phyloP scores from a whole-genome alignment of 2,113 vertebrate genomes.

The Campylorhamphus procurvoides region DNA sequence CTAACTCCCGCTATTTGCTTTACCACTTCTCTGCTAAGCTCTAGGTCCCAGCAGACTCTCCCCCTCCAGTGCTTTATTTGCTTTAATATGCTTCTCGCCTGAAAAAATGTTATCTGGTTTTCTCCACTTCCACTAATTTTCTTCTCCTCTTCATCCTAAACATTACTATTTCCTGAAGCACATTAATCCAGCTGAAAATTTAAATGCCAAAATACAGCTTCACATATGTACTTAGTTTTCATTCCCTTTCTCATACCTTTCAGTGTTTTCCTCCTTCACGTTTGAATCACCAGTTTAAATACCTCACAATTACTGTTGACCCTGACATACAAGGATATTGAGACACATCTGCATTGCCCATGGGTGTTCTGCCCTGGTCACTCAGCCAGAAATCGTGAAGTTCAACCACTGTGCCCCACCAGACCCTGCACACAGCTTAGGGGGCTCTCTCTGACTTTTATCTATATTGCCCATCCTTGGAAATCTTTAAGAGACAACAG shows the following conservation, averaged over 20 bases:
- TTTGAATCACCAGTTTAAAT: background rate
- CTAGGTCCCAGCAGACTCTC: conserved; percentile 8
- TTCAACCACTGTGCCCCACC: fast-evolving
- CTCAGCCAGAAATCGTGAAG: fast-evolving
- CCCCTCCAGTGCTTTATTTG: conserved; percentile 38
- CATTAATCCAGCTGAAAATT: background rate
- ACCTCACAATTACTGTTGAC: background rate
- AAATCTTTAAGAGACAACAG: background rate
- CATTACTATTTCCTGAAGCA: conserved; percentile 11
- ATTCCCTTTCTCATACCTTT: background rate
- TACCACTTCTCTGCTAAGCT: conserved; percentile 27
- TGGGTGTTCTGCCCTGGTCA: background rate
- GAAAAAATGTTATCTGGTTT: conserved; percentile 32
- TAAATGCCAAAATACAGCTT: background rate
- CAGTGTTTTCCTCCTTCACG: background rate
- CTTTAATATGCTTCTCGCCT: conserved; percentile 41
- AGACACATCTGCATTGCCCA: background rate
- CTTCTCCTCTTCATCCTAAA: conserved; percentile 37
- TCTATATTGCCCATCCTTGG: background rate
- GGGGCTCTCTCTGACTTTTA: background rate
- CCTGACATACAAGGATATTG: background rate
- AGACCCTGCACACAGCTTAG: background rate
- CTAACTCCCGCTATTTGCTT: conserved; percentile 26
- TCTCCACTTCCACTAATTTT: conserved; percentile 33
- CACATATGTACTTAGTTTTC: background rate